Conservation (phyloP, 92 coral and sea anemone genomes). For the Porites divaricata region DNA sequence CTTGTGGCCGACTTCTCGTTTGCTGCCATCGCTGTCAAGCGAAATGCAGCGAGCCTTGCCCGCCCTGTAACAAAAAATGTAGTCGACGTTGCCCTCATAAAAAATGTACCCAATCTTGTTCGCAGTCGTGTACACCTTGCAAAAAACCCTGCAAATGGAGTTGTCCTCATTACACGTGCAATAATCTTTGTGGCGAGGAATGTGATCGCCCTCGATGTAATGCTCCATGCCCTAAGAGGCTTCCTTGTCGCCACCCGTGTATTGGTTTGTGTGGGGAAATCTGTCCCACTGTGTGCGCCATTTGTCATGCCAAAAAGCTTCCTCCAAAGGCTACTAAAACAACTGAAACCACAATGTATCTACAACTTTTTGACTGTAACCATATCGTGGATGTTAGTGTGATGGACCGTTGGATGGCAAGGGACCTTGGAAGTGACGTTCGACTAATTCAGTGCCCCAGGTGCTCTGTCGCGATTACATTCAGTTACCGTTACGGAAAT, state of each 20-base stretch:
- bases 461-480: conserved; percentile 46
- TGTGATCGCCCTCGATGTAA: conserved; percentile 58
- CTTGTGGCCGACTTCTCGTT: conserved; percentile 62
- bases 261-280: conserved; percentile 79
- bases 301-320: conserved; percentile 53
- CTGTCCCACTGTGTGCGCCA: conserved; percentile 71
- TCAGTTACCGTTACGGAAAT: conserved; percentile 63
- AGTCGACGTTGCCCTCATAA: conserved; percentile 63
- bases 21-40: conserved; percentile 76
- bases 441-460: conserved; percentile 41
- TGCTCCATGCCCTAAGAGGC: conserved; percentile 48
- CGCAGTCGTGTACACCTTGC: conserved; percentile 55
- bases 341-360: not conserved
- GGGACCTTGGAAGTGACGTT: conserved; percentile 19
- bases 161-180: conserved; percentile 68
- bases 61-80: conserved; percentile 71
- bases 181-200: conserved; percentile 56
- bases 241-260: conserved; percentile 72
- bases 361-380: conserved; percentile 48
- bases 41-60: conserved; percentile 67
- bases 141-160: conserved; percentile 54
- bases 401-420: conserved; percentile 67
- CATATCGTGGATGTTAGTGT: conserved; percentile 53
- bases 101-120: conserved; percentile 51
- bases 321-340: not conserved